A percentile compares a stretch with the other conserved stretches of the same genome.
These are phyloP conservation scores for Ahaetulla prasina DNA, from an alignment of 2,113 vertebrate species.

Conservation along the genomic window DNA sequence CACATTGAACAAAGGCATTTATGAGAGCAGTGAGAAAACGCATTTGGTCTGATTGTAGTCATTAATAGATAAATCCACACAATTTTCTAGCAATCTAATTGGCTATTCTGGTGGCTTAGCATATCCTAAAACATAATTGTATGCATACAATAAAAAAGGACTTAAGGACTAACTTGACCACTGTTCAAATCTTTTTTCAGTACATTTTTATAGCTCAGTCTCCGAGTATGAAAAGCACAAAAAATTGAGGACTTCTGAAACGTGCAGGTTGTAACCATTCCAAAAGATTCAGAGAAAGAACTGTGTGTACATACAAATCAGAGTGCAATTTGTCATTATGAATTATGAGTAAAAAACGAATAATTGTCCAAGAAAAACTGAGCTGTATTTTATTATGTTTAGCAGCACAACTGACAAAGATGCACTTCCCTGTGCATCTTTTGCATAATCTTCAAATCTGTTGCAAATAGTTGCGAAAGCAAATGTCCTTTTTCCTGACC, in stretches of 20 bases:
- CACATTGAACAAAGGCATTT: not conserved
- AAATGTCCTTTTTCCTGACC: not conserved
- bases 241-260: not conserved
- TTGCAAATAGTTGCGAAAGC: not conserved
- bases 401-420: not conserved
- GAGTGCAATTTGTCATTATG: not conserved
- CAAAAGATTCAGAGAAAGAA: not conserved
- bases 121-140: not conserved
- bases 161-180: not conserved
- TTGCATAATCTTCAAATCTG: not conserved
- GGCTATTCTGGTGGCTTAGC: not conserved
- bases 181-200: not conserved
- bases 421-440: not conserved
- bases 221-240: not conserved
- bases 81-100: not conserved
- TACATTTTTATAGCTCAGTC: not conserved
- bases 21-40: not conserved
- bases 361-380: not conserved
- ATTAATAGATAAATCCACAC: not conserved
- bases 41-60: not conserved
- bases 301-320: not conserved
- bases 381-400: not conserved
- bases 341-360: not conserved
- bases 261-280: not conserved
- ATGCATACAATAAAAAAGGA: not conserved